Percentiles rank a stretch among this genome's conserved stretches.
Evolutionary conservation across 2,888 invertebrate genomes (phyloP).

Genomic region (Volucella bombylans): DNA sequence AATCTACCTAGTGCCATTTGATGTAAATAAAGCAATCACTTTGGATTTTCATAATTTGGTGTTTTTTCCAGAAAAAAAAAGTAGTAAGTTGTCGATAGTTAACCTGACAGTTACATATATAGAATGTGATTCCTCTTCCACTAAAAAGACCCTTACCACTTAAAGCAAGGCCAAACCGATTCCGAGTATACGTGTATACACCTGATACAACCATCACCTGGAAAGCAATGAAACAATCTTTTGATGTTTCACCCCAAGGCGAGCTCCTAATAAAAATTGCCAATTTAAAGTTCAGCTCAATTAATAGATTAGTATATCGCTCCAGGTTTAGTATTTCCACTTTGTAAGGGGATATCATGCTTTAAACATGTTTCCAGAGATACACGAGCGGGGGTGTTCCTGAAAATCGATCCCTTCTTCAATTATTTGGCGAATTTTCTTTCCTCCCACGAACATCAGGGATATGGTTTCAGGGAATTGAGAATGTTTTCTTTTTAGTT

Average conservation of each 20-base stretch:
- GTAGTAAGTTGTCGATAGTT: too few relatives aligned
- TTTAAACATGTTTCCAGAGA: neutral
- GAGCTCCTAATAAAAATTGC: conserved; percentile 5
- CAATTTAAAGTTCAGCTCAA: conserved; percentile 30
- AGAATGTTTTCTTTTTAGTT: neutral
- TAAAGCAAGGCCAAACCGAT: too few relatives aligned
- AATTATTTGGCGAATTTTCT: conserved; percentile 5
- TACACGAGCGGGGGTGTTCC: neutral
- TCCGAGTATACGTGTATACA: too few relatives aligned
- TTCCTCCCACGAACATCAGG: conserved; percentile 7
- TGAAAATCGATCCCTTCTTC: neutral
- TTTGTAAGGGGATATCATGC: neutral
- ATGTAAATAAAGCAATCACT: too few relatives aligned
- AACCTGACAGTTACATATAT: too few relatives aligned
- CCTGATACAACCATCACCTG: neutral
- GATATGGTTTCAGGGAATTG: conserved; percentile 8
- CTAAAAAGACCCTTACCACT: too few relatives aligned
- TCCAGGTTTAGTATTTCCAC: neutral
- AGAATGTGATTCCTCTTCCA: too few relatives aligned
- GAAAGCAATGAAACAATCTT: neutral
- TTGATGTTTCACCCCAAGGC: conserved; percentile 1
- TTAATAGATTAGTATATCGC: conserved; percentile 2
- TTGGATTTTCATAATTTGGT: too few relatives aligned
- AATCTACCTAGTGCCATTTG: too few relatives aligned
- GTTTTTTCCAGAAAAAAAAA: too few relatives aligned